Evolutionary conservation across 2,113 vertebrate species (phyloP).

Genomic region (Nettapus auritus): DNA sequence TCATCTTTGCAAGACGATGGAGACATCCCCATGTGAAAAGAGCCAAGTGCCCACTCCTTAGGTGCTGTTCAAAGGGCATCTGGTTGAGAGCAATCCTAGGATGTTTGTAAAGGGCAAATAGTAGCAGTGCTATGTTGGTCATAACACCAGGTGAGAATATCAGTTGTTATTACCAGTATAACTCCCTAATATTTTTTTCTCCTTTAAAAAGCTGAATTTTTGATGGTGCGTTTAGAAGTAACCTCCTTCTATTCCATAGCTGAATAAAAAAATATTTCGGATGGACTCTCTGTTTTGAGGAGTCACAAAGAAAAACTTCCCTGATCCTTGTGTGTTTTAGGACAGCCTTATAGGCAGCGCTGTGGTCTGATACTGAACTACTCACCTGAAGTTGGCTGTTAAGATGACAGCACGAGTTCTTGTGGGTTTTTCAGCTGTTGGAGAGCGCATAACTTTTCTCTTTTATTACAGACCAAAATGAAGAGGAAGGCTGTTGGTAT

Average conservation of each 20-base stretch:
- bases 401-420: not conserved
- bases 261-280: not conserved
- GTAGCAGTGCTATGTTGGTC: rapidly evolving
- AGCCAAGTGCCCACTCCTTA: not conserved
- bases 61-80: rapidly evolving
- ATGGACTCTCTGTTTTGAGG: not conserved
- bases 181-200: not conserved
- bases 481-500: slow-evolving; percentile 98
- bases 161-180: not conserved
- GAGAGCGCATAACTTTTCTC: rapidly evolving
- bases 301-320: not conserved
- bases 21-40: rapidly evolving
- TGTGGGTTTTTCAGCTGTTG: not conserved
- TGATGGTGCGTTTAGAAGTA: not conserved
- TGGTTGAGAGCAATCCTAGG: not conserved
- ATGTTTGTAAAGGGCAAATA: not conserved
- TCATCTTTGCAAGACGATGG: not conserved
- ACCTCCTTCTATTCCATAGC: not conserved
- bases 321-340: not conserved
- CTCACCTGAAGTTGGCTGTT: not conserved
- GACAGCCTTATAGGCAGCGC: rapidly evolving
- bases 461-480: slow-evolving; percentile 91
- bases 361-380: not conserved
- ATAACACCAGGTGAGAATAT: not conserved
- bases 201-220: not conserved